phyloP scores from a whole-genome alignment of 2,113 vertebrate species.

The Apus apus region DNA sequence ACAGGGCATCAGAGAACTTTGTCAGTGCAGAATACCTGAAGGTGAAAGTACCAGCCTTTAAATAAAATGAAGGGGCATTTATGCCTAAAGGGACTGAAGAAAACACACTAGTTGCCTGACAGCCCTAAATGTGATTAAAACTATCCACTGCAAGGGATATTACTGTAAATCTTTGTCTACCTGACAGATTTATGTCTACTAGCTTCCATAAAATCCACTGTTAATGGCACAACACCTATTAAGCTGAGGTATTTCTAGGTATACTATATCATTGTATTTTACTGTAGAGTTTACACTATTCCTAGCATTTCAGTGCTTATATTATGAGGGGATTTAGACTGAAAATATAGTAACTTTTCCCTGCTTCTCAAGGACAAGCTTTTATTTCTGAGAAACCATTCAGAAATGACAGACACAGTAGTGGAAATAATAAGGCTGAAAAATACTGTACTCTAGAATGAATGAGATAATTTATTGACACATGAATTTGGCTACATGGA shows the following conservation, averaged over 20 bases:
- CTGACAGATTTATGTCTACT: conserved; percentile 79
- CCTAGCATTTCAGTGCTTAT: conserved; percentile 68
- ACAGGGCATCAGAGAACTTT: background rate
- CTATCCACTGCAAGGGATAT: conserved; percentile 54
- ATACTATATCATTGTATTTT: conserved; percentile 75
- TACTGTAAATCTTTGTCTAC: conserved; percentile 77
- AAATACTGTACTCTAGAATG: conserved; percentile 30
- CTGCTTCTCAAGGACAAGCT: conserved; percentile 75
- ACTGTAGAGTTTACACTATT: conserved; percentile 76
- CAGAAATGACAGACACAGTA: conserved; percentile 64
- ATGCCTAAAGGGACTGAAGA: conserved; percentile 40
- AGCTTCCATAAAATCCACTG: conserved; percentile 76
- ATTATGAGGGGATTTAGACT: conserved; percentile 58
- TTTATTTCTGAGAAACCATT: conserved; percentile 54
- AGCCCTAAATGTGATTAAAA: conserved; percentile 76
- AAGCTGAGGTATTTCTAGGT: conserved; percentile 77
- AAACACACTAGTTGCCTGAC: conserved; percentile 60
- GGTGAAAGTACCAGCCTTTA: conserved; percentile 53
- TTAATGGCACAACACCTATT: conserved; percentile 82
- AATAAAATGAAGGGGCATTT: conserved; percentile 55
- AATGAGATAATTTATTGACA: conserved; percentile 23
- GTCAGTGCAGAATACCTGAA: conserved; percentile 26
- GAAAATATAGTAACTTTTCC: conserved; percentile 74
- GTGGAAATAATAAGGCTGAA: conserved; percentile 59
- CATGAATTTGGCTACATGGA: background rate